These are phyloP conservation scores for Scalopus aquaticus DNA, from an alignment of 2,113 vertebrate genomes.

Conservation along the genomic window DNA sequence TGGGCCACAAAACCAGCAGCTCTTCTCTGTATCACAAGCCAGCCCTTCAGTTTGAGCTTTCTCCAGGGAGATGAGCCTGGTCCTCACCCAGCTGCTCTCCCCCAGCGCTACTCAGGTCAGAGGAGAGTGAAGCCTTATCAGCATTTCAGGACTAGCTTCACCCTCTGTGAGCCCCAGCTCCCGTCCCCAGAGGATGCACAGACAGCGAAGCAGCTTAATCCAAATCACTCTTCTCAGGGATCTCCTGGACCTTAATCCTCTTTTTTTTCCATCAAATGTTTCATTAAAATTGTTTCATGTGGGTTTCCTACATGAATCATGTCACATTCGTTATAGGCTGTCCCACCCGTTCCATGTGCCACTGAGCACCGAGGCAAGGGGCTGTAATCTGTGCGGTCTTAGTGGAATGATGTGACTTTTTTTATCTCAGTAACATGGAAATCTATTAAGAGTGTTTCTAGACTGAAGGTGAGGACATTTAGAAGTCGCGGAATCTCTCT, in stretches of 20 bases:
- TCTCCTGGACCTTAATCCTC: background rate
- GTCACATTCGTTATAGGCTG: background rate
- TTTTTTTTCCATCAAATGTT: background rate
- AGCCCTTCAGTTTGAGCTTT: background rate
- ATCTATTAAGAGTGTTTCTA: background rate
- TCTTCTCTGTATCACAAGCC: background rate
- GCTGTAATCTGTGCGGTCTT: background rate
- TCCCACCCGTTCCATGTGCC: accelerated
- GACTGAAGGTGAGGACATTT: background rate
- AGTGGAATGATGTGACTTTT: background rate
- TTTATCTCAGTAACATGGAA: background rate
- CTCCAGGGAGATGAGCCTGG: background rate
- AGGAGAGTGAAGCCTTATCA: background rate
- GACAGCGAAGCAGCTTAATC: too few relatives aligned
- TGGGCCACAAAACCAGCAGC: background rate
- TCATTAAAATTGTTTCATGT: background rate
- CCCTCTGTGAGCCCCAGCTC: background rate
- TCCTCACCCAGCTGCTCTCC: accelerated
- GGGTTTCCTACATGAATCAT: accelerated
- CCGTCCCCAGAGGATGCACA: background rate
- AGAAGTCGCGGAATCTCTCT: background rate
- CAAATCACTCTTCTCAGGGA: background rate
- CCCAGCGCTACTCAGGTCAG: background rate
- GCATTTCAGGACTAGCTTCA: background rate
- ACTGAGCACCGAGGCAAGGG: background rate